Evolutionary conservation across 2,797 vertebrate genomes (phyloP).

Genomic region (Choloepus didactylus): DNA sequence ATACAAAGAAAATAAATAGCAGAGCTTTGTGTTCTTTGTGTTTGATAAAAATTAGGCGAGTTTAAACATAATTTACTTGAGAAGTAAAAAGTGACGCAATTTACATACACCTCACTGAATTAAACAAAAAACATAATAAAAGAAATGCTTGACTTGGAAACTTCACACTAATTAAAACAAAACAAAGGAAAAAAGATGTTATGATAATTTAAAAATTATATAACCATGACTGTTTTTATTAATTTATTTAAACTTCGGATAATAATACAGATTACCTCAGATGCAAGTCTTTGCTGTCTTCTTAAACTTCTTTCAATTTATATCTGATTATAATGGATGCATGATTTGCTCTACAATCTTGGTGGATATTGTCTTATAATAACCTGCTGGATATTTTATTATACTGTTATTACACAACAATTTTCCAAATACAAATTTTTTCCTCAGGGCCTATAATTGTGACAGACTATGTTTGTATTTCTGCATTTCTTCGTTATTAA

Average conservation of each 20-base stretch:
- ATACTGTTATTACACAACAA: constrained; percentile 76
- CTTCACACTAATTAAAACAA: constrained; percentile 52
- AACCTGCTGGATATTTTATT: constrained; percentile 84
- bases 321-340: constrained; percentile 41
- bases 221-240: constrained; percentile 69
- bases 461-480: constrained; percentile 74
- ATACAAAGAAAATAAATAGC: not conserved
- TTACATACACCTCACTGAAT: not conserved
- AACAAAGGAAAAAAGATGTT: constrained; percentile 16
- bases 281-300: constrained; percentile 76
- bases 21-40: not conserved
- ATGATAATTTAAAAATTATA: constrained; percentile 45
- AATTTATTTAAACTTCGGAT: constrained; percentile 72
- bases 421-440: constrained; percentile 78
- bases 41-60: not conserved
- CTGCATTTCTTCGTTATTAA: constrained; percentile 32
- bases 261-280: constrained; percentile 71
- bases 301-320: constrained; percentile 78
- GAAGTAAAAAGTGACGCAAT: not conserved
- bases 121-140: not conserved
- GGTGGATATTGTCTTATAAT: constrained; percentile 84
- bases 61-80: not conserved
- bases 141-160: not conserved
- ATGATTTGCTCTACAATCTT: constrained; percentile 84
- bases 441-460: constrained; percentile 71